A percentile compares a stretch with the other conserved stretches of the same genome.
These are phyloP conservation scores for Ailurus styani DNA, from an alignment of 2,113 vertebrate genomes.

Conservation along the genomic window DNA sequence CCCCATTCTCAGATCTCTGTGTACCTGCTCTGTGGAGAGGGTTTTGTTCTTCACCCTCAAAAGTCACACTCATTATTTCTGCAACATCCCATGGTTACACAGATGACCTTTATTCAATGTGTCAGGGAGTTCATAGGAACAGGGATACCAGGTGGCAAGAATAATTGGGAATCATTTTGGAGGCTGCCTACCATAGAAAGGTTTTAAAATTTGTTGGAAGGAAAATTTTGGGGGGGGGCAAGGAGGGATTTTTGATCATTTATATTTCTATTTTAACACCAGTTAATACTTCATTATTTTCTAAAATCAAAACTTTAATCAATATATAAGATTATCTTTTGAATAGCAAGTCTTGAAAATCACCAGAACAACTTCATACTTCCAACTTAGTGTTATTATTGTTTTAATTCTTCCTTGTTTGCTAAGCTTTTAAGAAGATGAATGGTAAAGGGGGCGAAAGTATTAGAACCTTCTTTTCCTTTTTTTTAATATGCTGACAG, in stretches of 20 bases:
- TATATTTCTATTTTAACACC: not conserved
- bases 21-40: not conserved
- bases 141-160: not conserved
- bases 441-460: not conserved
- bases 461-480: not conserved
- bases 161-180: not conserved
- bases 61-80: not conserved
- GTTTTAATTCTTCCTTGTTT: not conserved
- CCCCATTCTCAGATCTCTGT: not conserved
- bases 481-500: not conserved
- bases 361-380: not conserved
- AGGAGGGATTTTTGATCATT: not conserved
- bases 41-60: not conserved
- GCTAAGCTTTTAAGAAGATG: not conserved
- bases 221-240: not conserved
- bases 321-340: not conserved
- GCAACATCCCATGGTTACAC: not conserved
- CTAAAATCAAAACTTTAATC: not conserved
- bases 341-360: not conserved
- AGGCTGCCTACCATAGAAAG: not conserved
- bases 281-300: not conserved
- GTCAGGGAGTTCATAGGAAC: not conserved
- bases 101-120: not conserved
- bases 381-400: not conserved
- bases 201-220: not conserved